Evolutionary conservation across 2,888 invertebrate species (phyloP).

Genomic region (Parnassius orleans): DNA sequence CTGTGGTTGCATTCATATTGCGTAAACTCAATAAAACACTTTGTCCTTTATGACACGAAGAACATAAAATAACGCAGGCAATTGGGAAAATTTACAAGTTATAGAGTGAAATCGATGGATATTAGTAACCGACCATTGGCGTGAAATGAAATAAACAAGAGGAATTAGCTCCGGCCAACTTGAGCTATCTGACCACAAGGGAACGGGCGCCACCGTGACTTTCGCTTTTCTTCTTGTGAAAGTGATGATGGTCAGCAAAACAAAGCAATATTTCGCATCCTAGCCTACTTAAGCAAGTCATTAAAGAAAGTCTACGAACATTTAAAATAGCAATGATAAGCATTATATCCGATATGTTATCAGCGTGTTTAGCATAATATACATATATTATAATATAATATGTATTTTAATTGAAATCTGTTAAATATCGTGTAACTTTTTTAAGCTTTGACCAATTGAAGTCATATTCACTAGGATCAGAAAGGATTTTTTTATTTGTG

Average conservation of each 20-base stretch:
- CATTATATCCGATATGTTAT: too few species aligned
- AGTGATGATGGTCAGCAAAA: slow-evolving; percentile 73
- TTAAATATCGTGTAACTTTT: too few species aligned
- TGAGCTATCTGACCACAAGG: slow-evolving; percentile 76
- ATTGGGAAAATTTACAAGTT: slow-evolving; percentile 35
- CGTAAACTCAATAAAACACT: slow-evolving; percentile 27
- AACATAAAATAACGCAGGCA: slow-evolving; percentile 20
- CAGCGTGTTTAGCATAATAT: too few species aligned
- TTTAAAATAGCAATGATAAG: not conserved
- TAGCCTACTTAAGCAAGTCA: slow-evolving; percentile 42
- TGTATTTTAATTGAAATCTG: too few species aligned
- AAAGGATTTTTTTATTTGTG: too few species aligned
- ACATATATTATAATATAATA: too few species aligned
- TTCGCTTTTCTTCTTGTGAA: slow-evolving; percentile 79
- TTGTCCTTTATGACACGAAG: slow-evolving; percentile 19
- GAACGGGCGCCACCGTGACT: slow-evolving; percentile 68
- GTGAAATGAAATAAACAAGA: slow-evolving; percentile 69
- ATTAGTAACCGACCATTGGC: slow-evolving; percentile 55
- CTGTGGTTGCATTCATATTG: slow-evolving; percentile 27
- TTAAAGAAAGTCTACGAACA: slow-evolving; percentile 12
- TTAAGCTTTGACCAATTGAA: too few species aligned
- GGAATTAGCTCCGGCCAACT: slow-evolving; percentile 68
- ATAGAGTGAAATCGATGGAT: slow-evolving; percentile 51
- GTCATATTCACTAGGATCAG: too few species aligned
- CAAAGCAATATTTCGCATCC: slow-evolving; percentile 63